Percentiles rank a stretch among this genome's conserved stretches.
Conservation (phyloP, 2,888 invertebrate species). For the Norana najaformis region DNA sequence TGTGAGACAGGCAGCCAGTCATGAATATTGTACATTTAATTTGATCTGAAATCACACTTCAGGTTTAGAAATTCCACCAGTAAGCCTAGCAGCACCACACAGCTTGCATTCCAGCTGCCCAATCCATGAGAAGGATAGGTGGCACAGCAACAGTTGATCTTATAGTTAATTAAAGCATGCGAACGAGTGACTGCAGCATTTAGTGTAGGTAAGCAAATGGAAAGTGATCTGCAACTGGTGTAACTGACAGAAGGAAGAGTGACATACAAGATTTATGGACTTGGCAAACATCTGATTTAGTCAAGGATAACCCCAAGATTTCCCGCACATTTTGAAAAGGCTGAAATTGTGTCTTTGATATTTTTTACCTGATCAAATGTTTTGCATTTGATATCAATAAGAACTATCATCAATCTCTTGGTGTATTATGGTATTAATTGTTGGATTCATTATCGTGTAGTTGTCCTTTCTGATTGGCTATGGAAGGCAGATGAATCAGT, state of each 20-base stretch:
- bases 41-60: background rate
- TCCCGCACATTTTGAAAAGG: background rate
- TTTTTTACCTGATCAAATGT: background rate
- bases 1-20: background rate
- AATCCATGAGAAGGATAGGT: background rate
- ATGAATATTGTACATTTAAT: background rate
- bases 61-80: background rate
- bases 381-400: background rate
- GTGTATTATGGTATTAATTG: background rate
- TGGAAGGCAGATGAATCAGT: background rate
- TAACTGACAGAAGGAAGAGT: too few species aligned
- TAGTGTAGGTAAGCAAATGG: background rate
- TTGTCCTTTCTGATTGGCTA: background rate
- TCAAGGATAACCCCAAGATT: background rate
- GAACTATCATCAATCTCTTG: background rate
- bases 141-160: background rate
- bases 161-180: background rate
- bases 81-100: background rate
- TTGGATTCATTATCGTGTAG: background rate
- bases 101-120: background rate
- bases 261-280: background rate
- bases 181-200: background rate
- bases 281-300: background rate
- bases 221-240: background rate
- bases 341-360: background rate